Conservation (phyloP, 2,113 vertebrate species). For the Ceyx cyanopectus region DNA sequence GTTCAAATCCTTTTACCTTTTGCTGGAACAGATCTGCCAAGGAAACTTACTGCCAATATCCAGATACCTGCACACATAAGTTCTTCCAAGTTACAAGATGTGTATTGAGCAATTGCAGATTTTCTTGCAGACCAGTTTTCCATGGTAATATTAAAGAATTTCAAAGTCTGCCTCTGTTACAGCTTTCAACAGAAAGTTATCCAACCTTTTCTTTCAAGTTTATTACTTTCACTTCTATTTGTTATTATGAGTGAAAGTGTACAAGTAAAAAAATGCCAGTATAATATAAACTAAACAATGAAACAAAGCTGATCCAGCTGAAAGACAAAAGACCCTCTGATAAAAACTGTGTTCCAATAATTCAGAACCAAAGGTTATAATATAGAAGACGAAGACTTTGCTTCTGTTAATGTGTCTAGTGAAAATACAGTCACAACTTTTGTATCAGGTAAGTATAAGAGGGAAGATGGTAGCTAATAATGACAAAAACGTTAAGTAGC, state of each 20-base stretch:
- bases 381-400: neutral
- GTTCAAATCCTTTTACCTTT: neutral
- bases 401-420: neutral
- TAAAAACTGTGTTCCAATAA: neutral
- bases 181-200: neutral
- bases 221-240: neutral
- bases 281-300: neutral
- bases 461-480: neutral
- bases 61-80: neutral
- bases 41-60: neutral
- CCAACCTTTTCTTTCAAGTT: neutral
- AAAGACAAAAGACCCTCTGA: neutral
- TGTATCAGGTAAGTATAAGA: neutral
- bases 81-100: neutral
- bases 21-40: neutral
- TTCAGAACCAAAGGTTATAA: neutral
- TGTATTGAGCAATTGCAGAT: neutral
- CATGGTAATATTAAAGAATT: neutral
- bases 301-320: neutral
- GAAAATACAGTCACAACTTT: neutral
- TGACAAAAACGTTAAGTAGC: neutral
- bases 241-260: neutral
- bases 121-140: neutral
- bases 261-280: neutral
- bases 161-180: neutral